Percentiles rank a stretch among this genome's conserved stretches.
Evolutionary conservation across 2,113 vertebrate genomes (phyloP).

Genomic region (Nanorana parkeri): DNA sequence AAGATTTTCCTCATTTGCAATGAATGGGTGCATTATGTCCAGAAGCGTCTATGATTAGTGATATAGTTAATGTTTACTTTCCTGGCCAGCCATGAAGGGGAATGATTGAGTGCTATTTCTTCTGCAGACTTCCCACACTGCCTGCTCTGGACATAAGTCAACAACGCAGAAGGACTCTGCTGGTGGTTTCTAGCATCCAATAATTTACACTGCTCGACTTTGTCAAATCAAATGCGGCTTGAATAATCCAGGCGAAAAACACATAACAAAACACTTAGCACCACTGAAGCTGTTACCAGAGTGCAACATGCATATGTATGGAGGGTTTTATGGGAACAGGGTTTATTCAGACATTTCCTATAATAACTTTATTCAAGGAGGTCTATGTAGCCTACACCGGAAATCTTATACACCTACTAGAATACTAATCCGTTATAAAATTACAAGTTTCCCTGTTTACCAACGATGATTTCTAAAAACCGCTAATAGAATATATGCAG

Average conservation of each 20-base stretch:
- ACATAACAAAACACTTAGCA: slow-evolving; percentile 32
- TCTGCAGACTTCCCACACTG: slow-evolving; percentile 24
- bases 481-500: too few species aligned
- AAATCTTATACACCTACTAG: not conserved
- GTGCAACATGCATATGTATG: slow-evolving; percentile 17
- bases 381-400: not conserved
- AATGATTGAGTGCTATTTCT: slow-evolving; percentile 38
- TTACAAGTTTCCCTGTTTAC: slow-evolving; percentile 10
- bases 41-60: slow-evolving; percentile 19
- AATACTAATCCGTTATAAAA: not conserved
- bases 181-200: slow-evolving; percentile 30
- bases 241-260: slow-evolving; percentile 33
- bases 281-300: not conserved
- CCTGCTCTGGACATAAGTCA: slow-evolving; percentile 24
- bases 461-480: not conserved
- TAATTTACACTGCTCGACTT: slow-evolving; percentile 19
- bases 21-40: slow-evolving; percentile 29
- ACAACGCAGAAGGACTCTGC: slow-evolving; percentile 23
- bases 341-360: slow-evolving; percentile 28
- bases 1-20: slow-evolving; percentile 20
- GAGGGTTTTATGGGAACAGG: slow-evolving; percentile 13
- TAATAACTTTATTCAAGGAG: slow-evolving; percentile 31
- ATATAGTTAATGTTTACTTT: slow-evolving; percentile 26
- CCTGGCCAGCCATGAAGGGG: slow-evolving; percentile 27
- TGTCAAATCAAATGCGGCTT: slow-evolving; percentile 35